phyloP scores from a whole-genome alignment of 2,888 invertebrate genomes.

The Neria commutata region DNA sequence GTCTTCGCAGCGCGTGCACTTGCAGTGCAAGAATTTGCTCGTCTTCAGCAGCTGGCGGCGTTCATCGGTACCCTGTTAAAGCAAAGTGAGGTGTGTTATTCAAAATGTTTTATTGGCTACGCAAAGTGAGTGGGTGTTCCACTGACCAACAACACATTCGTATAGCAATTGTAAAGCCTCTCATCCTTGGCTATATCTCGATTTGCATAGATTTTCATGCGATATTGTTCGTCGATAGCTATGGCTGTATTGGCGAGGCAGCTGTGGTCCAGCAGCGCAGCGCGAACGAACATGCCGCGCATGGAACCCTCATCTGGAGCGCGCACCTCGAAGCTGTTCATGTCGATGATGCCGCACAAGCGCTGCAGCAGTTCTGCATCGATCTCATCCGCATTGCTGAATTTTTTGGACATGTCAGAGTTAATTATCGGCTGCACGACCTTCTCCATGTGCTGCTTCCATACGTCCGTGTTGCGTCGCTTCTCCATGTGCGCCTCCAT shows the following conservation, averaged over 20 bases:
- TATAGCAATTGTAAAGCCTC: conserved; percentile 73
- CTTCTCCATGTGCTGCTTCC: conserved; percentile 65
- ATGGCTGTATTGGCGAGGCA: conserved; percentile 76
- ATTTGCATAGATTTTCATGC: conserved; percentile 73
- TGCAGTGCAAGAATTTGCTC: conserved; percentile 80
- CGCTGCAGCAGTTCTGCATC: conserved; percentile 67
- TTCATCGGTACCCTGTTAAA: conserved; percentile 69
- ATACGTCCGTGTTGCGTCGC: conserved; percentile 65
- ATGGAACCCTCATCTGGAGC: conserved; percentile 63
- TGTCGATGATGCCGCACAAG: conserved; percentile 76
- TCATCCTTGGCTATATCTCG: conserved; percentile 68
- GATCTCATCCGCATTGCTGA: conserved; percentile 50
- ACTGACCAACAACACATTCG: conserved; percentile 71
- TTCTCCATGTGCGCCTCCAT: conserved; percentile 68
- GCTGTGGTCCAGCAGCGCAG: conserved; percentile 76
- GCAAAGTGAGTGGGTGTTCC: background rate
- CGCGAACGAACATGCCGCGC: conserved; percentile 74
- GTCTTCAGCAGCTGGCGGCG: conserved; percentile 70
- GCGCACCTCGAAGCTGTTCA: conserved; percentile 77
- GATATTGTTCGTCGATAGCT: conserved; percentile 71
- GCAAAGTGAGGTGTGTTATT: conserved; percentile 19
- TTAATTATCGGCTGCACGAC: conserved; percentile 55
- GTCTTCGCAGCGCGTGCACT: conserved; percentile 72
- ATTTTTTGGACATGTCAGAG: conserved; percentile 36
- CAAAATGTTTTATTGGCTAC: background rate